Conservation (phyloP, 2,888 invertebrate species). For the Sphaerophoria taeniata region DNA sequence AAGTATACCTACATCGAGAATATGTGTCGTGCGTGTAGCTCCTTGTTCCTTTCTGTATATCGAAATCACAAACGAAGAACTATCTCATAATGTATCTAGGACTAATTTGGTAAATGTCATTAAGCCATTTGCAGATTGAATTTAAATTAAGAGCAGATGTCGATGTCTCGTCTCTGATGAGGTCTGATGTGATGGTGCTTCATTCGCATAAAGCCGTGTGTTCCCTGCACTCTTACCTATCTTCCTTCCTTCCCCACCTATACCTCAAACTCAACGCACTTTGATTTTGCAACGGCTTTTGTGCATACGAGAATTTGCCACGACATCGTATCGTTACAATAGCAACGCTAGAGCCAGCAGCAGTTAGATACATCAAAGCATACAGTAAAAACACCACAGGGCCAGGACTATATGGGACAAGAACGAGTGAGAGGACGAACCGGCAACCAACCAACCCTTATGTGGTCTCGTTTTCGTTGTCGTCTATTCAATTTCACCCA, state of each 20-base stretch:
- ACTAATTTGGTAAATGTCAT: slow-evolving; percentile 74
- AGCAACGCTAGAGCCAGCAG: no score
- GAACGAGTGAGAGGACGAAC: not conserved
- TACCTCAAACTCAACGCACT: slow-evolving; percentile 1
- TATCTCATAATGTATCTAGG: slow-evolving; percentile 63
- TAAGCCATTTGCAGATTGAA: slow-evolving; percentile 75
- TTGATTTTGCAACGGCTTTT: slow-evolving; percentile 22
- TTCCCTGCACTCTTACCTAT: no score
- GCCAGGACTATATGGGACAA: no score
- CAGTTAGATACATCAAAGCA: not conserved
- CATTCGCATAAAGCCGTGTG: slow-evolving; percentile 14
- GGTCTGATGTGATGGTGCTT: slow-evolving; percentile 13
- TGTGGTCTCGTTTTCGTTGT: slow-evolving; percentile 10
- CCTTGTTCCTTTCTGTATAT: not conserved
- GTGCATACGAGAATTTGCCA: not conserved
- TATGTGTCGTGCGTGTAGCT: not conserved
- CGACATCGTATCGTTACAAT: not conserved
- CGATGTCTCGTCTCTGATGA: slow-evolving; percentile 25
- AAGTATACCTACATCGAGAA: not conserved
- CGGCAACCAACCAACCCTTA: slow-evolving; percentile 45
- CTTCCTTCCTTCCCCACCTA: not conserved
- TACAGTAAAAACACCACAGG: not conserved
- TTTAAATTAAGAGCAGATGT: slow-evolving; percentile 74
- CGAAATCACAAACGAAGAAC: slow-evolving; percentile 21
- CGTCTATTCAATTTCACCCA: slow-evolving; percentile 69